These are phyloP conservation scores for Leptopilina boulardi DNA, from an alignment of 1,140 invertebrate genomes.

Conservation along the genomic window DNA sequence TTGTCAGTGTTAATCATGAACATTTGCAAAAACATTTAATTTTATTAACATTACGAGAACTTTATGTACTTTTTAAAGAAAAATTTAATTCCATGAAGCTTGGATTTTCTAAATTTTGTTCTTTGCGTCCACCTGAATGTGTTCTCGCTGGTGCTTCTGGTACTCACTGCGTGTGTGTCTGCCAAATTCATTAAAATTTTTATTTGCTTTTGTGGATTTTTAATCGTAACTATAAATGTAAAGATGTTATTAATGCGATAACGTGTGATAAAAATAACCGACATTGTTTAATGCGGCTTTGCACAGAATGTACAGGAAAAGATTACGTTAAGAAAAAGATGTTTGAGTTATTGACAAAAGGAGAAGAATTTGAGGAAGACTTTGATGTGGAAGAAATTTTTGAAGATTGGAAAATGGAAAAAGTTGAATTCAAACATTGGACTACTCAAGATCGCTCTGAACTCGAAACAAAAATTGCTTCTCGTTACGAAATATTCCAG, in stretches of 20 bases:
- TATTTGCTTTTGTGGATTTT: not conserved
- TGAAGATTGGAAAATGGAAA: conserved; percentile 14
- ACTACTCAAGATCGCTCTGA: conserved; percentile 32
- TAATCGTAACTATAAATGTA: not conserved
- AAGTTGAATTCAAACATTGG: conserved; percentile 40
- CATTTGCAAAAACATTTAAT: conserved; percentile 6
- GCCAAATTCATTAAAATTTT: not conserved
- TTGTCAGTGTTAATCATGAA: not conserved
- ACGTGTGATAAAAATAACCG: not conserved
- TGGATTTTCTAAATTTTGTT: not conserved
- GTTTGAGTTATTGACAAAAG: conserved; percentile 2
- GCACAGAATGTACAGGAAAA: not conserved
- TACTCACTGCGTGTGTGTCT: conserved; percentile 5
- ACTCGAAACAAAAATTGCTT: not conserved
- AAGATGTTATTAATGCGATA: not conserved
- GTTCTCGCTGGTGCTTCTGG: conserved; percentile 3
- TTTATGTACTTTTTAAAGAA: not conserved
- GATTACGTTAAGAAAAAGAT: not conserved
- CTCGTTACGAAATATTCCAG: conserved; percentile 24
- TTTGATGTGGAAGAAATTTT: conserved; percentile 23
- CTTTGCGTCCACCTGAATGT: not conserved
- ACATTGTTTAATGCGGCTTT: not conserved
- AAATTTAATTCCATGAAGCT: not conserved
- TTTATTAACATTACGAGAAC: not conserved
- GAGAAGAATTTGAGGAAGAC: not conserved